phyloP scores from a whole-genome alignment of 1,140 invertebrate genomes.

The Papilio xuthus region DNA sequence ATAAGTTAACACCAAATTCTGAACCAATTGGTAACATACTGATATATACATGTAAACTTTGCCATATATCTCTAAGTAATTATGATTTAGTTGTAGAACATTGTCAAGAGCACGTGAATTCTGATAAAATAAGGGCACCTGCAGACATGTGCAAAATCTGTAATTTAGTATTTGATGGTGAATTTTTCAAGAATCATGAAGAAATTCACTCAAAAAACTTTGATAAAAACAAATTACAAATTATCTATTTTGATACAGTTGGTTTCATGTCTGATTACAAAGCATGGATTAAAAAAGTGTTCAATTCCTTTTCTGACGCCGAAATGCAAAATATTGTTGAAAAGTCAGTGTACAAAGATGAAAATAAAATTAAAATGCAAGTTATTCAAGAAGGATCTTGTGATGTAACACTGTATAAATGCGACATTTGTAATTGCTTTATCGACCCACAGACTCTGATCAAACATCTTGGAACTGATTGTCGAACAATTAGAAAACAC shows the following conservation, averaged over 20 bases:
- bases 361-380: slow-evolving; percentile 61
- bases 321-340: slow-evolving; percentile 46
- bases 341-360: slow-evolving; percentile 59
- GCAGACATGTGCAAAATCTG: slow-evolving; percentile 50
- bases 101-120: slow-evolving; percentile 56
- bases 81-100: slow-evolving; percentile 68
- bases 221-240: slow-evolving; percentile 36
- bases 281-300: slow-evolving; percentile 61
- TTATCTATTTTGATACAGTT: slow-evolving; percentile 54
- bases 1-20: not conserved
- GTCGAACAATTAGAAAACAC: slow-evolving; percentile 44
- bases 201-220: slow-evolving; percentile 44
- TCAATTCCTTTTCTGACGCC: slow-evolving; percentile 45
- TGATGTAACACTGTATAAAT: slow-evolving; percentile 58
- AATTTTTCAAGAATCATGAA: slow-evolving; percentile 47
- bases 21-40: not conserved
- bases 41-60: slow-evolving; percentile 59
- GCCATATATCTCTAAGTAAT: slow-evolving; percentile 48
- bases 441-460: slow-evolving; percentile 50
- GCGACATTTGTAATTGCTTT: slow-evolving; percentile 57
- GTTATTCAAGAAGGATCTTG: slow-evolving; percentile 53
- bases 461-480: slow-evolving; percentile 48
- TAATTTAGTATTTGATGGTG: slow-evolving; percentile 46
- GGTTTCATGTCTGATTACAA: slow-evolving; percentile 58
- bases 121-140: slow-evolving; percentile 38